Conservation (phyloP, 1,140 invertebrate species). For the Ostrea edulis region DNA sequence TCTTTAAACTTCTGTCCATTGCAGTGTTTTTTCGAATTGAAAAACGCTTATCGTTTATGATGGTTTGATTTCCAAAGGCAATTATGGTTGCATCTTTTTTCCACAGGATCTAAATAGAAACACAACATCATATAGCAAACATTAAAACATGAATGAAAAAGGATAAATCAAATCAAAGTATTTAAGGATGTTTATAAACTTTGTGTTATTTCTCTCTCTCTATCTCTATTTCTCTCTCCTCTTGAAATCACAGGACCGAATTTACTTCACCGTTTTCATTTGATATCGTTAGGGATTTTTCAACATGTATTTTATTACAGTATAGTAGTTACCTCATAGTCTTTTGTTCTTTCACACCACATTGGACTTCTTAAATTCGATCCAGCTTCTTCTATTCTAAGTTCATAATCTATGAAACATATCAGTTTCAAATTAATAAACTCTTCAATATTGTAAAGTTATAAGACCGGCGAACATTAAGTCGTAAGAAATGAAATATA, state of each 20-base stretch:
- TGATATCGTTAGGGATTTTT: background rate
- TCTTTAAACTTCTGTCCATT: background rate
- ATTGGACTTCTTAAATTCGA: background rate
- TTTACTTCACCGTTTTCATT: background rate
- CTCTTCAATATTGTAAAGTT: too few relatives aligned
- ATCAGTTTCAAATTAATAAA: background rate
- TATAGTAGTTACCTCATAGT: background rate
- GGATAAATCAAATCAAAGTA: too few relatives aligned
- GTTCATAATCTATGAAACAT: background rate
- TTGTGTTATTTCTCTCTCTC: too few relatives aligned
- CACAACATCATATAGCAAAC: background rate
- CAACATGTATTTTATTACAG: background rate
- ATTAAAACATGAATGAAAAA: too few relatives aligned
- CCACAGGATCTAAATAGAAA: background rate
- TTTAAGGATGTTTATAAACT: too few relatives aligned
- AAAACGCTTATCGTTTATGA: background rate
- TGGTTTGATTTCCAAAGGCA: background rate
- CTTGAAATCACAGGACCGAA: too few relatives aligned
- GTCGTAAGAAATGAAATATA: background rate
- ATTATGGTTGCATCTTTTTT: background rate
- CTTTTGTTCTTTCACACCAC: background rate
- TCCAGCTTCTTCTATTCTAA: background rate
- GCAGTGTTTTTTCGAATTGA: background rate
- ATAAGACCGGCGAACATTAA: background rate
- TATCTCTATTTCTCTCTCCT: too few relatives aligned